phyloP scores from a whole-genome alignment of 2,113 vertebrate species.

The Anolis carolinensis region DNA sequence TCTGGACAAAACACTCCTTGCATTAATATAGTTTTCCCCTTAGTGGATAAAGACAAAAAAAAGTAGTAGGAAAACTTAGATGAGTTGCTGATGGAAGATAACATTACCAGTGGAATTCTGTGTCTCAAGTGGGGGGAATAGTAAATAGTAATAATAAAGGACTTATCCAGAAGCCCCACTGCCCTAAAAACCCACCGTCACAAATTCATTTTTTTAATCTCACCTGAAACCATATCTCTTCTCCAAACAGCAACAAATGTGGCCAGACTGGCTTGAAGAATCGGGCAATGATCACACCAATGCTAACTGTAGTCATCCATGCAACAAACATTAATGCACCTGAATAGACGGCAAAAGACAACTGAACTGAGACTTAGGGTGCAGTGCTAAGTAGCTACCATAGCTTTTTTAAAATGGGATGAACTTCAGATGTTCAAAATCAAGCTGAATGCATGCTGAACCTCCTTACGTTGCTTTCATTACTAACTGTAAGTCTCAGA shows the following conservation, averaged over 20 bases:
- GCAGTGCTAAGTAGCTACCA: not conserved
- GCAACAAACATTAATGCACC: constrained; percentile 85
- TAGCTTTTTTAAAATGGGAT: not conserved
- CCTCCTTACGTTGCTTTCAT: not conserved
- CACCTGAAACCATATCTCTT: constrained; percentile 90
- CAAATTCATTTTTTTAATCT: constrained; percentile 16
- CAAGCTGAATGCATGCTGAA: too few species aligned
- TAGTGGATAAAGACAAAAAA: not conserved
- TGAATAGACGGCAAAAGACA: constrained; percentile 48
- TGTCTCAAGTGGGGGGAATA: not conserved
- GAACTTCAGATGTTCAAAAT: not conserved
- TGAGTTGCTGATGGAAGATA: not conserved
- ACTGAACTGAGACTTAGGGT: not conserved
- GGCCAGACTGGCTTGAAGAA: constrained; percentile 87
- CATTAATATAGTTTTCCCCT: too few species aligned
- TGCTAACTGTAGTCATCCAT: constrained; percentile 84
- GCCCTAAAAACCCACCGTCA: too few species aligned
- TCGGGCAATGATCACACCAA: constrained; percentile 82
- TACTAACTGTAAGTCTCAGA: not conserved
- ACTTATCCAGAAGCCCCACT: not conserved
- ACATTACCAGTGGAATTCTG: too few species aligned
- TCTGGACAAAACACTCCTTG: too few species aligned
- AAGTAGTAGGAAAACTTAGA: not conserved
- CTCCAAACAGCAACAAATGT: constrained; percentile 75
- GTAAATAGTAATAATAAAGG: not conserved